Conservation (phyloP, 2,113 vertebrate genomes). For the Carollia perspicillata region DNA sequence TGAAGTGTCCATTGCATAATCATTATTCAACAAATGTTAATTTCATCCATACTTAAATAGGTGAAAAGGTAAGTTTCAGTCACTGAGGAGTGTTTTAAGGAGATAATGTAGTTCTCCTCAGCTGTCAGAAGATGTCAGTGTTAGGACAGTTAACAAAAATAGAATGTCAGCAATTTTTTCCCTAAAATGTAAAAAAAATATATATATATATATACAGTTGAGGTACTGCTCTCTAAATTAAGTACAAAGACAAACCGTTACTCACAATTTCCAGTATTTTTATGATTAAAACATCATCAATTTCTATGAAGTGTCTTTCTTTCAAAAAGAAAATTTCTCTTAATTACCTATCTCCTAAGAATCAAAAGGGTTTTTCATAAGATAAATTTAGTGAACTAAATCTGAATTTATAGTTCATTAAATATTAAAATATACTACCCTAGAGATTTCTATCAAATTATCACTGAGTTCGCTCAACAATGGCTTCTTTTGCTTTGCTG, state of each 20-base stretch:
- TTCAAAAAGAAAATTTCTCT: slow-evolving; percentile 36
- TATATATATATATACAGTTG: neutral
- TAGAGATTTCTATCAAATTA: neutral
- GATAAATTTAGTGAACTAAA: neutral
- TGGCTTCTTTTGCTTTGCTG: neutral
- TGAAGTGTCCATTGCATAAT: neutral
- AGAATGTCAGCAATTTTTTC: neutral
- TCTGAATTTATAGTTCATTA: slow-evolving; percentile 34
- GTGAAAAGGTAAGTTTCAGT: neutral
- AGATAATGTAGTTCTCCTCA: slow-evolving; percentile 57
- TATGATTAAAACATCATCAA: neutral
- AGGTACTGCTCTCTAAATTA: slow-evolving; percentile 20
- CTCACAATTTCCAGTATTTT: slow-evolving; percentile 30
- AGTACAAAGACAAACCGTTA: neutral
- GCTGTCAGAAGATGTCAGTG: slow-evolving; percentile 79
- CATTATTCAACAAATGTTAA: neutral
- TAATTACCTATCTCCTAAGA: neutral
- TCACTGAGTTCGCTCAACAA: neutral
- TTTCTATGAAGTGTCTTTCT: neutral
- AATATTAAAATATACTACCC: neutral
- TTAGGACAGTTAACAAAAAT: slow-evolving; percentile 38
- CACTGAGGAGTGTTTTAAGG: slow-evolving; percentile 16
- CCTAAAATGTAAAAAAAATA: neutral
- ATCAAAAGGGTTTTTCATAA: neutral
- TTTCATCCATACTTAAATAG: slow-evolving; percentile 25